Percentiles rank a stretch among this genome's conserved stretches.
Evolutionary conservation across 2,113 vertebrate genomes (phyloP).

Genomic region (Sciurus niger): DNA sequence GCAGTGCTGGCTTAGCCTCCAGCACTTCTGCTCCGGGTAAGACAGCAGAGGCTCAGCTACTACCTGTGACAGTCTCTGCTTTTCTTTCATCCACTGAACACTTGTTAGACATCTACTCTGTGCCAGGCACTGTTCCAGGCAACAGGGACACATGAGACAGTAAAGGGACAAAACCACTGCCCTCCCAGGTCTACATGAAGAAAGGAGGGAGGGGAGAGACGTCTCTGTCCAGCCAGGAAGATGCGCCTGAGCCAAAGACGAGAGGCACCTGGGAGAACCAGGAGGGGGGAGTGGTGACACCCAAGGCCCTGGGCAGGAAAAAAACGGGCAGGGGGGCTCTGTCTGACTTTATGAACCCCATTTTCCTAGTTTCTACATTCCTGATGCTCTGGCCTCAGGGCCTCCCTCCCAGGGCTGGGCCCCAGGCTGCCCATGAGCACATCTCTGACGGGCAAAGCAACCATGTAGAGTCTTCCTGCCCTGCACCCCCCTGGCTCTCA

Average conservation of each 20-base stretch:
- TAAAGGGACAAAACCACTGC: not conserved
- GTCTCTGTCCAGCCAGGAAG: too few species aligned
- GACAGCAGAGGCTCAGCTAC: too few species aligned
- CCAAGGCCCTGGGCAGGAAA: not conserved
- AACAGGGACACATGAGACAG: not conserved
- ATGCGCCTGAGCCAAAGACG: not conserved
- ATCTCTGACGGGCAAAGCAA: not conserved
- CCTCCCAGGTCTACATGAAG: not conserved
- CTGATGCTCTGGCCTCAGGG: not conserved
- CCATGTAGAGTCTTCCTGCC: not conserved
- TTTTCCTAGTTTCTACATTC: not conserved
- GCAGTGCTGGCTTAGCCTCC: fast-evolving
- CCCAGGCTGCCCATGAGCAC: not conserved
- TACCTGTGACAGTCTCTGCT: too few species aligned
- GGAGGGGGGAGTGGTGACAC: not conserved
- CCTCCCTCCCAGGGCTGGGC: not conserved
- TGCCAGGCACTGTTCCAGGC: not conserved
- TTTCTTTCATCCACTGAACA: not conserved
- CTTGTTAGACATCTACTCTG: not conserved
- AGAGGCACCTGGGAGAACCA: not conserved
- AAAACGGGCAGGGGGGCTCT: fast-evolving
- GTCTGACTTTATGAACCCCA: fast-evolving
- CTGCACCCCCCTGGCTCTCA: not conserved
- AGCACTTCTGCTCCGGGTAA: fast-evolving
- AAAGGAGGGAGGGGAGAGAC: not conserved